Conservation (phyloP, 2,888 invertebrate species). For the Perizoma flavofasciatum region DNA sequence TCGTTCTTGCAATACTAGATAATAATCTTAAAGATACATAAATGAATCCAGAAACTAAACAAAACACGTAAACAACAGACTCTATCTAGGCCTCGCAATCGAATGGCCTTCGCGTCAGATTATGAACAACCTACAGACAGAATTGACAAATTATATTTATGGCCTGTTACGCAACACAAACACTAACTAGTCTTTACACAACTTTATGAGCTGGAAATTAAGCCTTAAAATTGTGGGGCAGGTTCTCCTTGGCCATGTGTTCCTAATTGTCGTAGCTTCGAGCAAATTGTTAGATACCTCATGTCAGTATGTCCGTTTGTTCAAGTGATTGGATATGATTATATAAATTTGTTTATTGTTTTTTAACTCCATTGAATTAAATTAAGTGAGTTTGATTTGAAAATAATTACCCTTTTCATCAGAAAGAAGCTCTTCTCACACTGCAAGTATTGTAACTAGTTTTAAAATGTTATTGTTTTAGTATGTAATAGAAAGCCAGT, state of each 20-base stretch:
- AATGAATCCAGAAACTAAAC: slow-evolving; percentile 20
- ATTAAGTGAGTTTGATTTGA: not conserved
- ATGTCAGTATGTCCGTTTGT: slow-evolving; percentile 21
- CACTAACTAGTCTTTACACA: not conserved
- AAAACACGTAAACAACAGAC: slow-evolving; percentile 24
- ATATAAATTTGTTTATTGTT: slow-evolving; percentile 13
- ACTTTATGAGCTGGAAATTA: slow-evolving; percentile 12
- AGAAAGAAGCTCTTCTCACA: too few relatives aligned
- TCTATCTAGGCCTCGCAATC: slow-evolving; percentile 29
- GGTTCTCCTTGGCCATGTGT: slow-evolving; percentile 6
- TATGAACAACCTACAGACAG: slow-evolving; percentile 48
- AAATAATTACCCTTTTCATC: not conserved
- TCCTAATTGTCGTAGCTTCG: slow-evolving; percentile 30
- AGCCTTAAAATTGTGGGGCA: slow-evolving; percentile 14
- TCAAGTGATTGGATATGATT: slow-evolving; percentile 36
- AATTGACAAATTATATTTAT: slow-evolving; percentile 53
- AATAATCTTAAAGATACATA: slow-evolving; percentile 12
- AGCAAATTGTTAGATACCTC: slow-evolving; percentile 28
- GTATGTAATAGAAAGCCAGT: too few relatives aligned
- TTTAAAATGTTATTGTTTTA: too few relatives aligned
- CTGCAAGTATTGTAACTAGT: too few relatives aligned
- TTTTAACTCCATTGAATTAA: slow-evolving; percentile 4
- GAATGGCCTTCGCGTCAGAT: slow-evolving; percentile 50
- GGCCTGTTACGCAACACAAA: slow-evolving; percentile 18
- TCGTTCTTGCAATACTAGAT: not conserved